phyloP scores from a whole-genome alignment of 2,888 invertebrate genomes.

The Torymus tubicola region DNA sequence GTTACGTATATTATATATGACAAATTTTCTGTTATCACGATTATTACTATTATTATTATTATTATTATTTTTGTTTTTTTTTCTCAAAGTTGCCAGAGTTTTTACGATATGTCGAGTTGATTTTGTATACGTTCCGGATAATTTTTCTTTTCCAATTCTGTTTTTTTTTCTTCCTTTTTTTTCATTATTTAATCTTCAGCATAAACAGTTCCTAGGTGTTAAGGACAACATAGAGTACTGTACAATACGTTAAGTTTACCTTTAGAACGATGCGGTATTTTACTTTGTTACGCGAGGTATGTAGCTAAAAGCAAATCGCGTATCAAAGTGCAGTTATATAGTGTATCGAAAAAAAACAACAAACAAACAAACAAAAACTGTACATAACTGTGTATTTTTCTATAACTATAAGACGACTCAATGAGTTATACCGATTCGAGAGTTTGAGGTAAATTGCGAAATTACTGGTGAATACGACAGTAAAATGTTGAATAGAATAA shows the following conservation, averaged over 20 bases:
- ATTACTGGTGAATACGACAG: background rate
- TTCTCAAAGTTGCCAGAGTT: too few relatives aligned
- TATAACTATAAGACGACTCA: slow-evolving; percentile 27
- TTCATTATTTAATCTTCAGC: slow-evolving; percentile 20
- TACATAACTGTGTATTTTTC: slow-evolving; percentile 40
- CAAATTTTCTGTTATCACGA: too few relatives aligned
- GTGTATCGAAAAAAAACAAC: slow-evolving; percentile 16
- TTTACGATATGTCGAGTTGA: too few relatives aligned
- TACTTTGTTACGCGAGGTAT: slow-evolving; percentile 22
- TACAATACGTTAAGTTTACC: slow-evolving; percentile 40
- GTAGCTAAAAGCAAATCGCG: slow-evolving; percentile 38
- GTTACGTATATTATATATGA: too few relatives aligned
- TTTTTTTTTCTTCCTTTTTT: background rate
- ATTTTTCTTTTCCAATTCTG: too few relatives aligned
- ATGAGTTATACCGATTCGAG: slow-evolving; percentile 13
- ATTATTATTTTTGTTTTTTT: too few relatives aligned
- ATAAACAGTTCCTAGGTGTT: slow-evolving; percentile 45
- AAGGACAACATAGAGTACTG: slow-evolving; percentile 31
- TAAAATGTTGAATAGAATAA: background rate
- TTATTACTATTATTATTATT: too few relatives aligned
- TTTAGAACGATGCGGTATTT: slow-evolving; percentile 22
- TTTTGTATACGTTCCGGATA: too few relatives aligned
- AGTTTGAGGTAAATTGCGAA: slow-evolving; percentile 27
- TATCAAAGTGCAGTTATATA: background rate
- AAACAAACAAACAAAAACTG: slow-evolving; percentile 20